These are phyloP conservation scores for Coranthus polyacanthus DNA, from an alignment of 2,797 vertebrate genomes.

Conservation along the genomic window DNA sequence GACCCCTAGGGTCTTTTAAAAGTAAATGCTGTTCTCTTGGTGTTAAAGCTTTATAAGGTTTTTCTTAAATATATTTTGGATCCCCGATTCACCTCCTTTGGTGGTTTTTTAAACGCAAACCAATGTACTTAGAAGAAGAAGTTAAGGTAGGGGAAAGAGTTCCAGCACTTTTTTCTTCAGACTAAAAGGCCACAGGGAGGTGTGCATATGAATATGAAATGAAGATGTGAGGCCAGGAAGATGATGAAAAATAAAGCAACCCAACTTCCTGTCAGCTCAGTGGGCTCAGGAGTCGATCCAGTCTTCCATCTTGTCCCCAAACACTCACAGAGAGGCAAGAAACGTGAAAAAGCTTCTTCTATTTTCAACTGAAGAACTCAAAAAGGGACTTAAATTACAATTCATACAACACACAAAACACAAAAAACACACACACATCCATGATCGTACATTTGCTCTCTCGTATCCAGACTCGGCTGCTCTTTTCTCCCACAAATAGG, in stretches of 20 bases:
- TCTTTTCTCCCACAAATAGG: conserved; percentile 23
- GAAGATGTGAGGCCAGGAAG: conserved; percentile 4
- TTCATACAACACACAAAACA: too few relatives aligned
- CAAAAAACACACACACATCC: not conserved
- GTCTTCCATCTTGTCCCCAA: not conserved
- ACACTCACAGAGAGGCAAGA: too few relatives aligned
- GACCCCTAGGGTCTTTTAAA: too few relatives aligned
- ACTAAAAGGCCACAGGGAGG: not conserved
- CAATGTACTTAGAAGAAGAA: too few relatives aligned
- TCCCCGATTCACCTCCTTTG: not conserved
- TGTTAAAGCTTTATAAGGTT: too few relatives aligned
- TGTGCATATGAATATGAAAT: conserved; percentile 11
- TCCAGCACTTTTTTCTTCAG: conserved; percentile 1
- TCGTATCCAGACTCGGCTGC: conserved; percentile 1
- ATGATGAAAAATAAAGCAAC: conserved; percentile 36
- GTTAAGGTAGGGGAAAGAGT: not conserved
- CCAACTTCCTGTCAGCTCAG: conserved; percentile 9
- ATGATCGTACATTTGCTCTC: not conserved
- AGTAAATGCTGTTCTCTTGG: too few relatives aligned
- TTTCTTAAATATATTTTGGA: too few relatives aligned
- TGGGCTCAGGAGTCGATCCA: conserved; percentile 19
- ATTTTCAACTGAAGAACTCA: too few relatives aligned
- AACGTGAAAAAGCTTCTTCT: too few relatives aligned
- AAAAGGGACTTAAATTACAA: too few relatives aligned
- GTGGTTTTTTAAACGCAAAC: conserved; percentile 4